Conservation (phyloP, 2,888 invertebrate genomes). For the Tenthredo scrophulariae region DNA sequence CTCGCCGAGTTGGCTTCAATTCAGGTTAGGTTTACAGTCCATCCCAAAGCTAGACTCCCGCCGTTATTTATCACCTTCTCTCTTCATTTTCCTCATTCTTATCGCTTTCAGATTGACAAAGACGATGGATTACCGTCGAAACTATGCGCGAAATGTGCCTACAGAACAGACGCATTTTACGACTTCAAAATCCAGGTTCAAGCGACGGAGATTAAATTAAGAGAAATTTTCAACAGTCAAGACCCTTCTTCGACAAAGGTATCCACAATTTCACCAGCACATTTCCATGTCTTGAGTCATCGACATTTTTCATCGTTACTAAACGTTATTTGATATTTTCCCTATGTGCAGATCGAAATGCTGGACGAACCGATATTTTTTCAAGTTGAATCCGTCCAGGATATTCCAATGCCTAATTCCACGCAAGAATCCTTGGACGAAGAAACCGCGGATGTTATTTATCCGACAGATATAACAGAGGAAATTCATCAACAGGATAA, state of each 20-base stretch:
- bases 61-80: background rate
- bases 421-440: background rate
- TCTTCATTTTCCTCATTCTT: background rate
- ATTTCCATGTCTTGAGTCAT: background rate
- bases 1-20: slow-evolving; percentile 72
- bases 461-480: background rate
- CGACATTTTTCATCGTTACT: background rate
- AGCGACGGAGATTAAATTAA: slow-evolving; percentile 71
- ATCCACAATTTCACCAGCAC: background rate
- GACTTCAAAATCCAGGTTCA: slow-evolving; percentile 72
- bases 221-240: slow-evolving; percentile 67
- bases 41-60: background rate
- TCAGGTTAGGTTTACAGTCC: slow-evolving; percentile 59
- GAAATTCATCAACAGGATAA: background rate
- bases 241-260: background rate
- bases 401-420: background rate
- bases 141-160: slow-evolving; percentile 73
- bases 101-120: slow-evolving; percentile 67
- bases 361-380: background rate
- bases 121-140: slow-evolving; percentile 73
- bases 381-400: background rate
- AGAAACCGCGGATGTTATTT: background rate
- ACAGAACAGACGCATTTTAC: slow-evolving; percentile 71
- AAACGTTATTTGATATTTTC: background rate
- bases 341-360: background rate